phyloP scores from a whole-genome alignment of 2,888 invertebrate species.

The Polietes domitor region DNA sequence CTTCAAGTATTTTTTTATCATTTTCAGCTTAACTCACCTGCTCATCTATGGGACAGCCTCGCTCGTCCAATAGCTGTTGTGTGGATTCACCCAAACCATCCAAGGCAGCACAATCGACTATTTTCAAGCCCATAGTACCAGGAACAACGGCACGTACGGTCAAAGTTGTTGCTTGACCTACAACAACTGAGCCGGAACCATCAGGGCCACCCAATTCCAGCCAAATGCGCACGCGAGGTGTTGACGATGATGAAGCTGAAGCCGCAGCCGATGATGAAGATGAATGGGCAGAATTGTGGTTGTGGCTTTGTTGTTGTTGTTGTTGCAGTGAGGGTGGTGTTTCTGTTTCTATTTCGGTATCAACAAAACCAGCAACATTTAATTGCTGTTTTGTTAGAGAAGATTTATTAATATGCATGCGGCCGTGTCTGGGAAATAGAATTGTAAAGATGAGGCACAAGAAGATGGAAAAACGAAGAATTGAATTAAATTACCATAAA shows the following conservation, averaged over 20 bases:
- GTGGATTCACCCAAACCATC: slow-evolving; percentile 89
- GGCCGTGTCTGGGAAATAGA: slow-evolving; percentile 46
- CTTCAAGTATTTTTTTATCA: too few species aligned
- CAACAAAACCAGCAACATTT: slow-evolving; percentile 18
- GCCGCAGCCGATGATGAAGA: slow-evolving; percentile 8
- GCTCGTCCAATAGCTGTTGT: slow-evolving; percentile 87
- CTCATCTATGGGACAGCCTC: slow-evolving; percentile 89
- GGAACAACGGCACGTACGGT: slow-evolving; percentile 81
- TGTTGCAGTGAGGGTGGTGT: background rate
- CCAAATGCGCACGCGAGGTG: slow-evolving; percentile 86
- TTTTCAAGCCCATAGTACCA: slow-evolving; percentile 87
- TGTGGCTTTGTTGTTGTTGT: slow-evolving; percentile 13
- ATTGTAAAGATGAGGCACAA: background rate
- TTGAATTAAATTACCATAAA: slow-evolving; percentile 1
- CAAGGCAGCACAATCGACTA: slow-evolving; percentile 89
- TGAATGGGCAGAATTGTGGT: background rate
- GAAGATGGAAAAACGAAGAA: background rate
- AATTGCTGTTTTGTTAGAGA: slow-evolving; percentile 41
- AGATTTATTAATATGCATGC: slow-evolving; percentile 59
- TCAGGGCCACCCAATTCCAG: slow-evolving; percentile 84
- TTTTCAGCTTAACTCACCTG: slow-evolving; percentile 74
- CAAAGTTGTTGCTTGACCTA: slow-evolving; percentile 87
- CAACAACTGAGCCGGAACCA: slow-evolving; percentile 85
- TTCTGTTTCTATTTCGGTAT: slow-evolving; percentile 46
- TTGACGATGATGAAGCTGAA: slow-evolving; percentile 65